Conservation (phyloP, 2,888 invertebrate species). For the Dryococelus australis region DNA sequence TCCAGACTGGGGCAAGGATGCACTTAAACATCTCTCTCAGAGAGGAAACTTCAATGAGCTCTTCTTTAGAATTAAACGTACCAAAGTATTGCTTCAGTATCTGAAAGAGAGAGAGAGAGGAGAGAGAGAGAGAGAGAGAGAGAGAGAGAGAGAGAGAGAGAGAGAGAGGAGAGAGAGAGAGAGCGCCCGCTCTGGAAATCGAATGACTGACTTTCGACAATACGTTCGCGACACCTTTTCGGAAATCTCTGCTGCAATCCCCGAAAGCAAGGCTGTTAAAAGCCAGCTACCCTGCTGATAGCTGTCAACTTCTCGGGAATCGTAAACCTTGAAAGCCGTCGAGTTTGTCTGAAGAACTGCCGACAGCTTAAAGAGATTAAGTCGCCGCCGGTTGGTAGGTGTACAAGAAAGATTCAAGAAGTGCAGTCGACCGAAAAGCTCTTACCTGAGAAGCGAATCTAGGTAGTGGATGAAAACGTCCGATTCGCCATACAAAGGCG, state of each 20-base stretch:
- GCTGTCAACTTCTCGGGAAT: neutral
- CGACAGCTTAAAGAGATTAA: neutral
- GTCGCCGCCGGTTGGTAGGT: neutral
- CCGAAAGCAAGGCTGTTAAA: neutral
- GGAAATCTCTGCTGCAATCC: neutral
- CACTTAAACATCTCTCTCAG: neutral
- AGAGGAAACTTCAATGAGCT: neutral
- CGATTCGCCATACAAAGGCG: neutral
- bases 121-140: too few relatives aligned
- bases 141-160: too few relatives aligned
- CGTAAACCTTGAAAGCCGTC: neutral
- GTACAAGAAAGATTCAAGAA: neutral
- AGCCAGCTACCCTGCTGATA: neutral
- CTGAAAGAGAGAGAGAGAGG: neutral
- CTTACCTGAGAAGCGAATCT: neutral
- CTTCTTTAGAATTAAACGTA: neutral
- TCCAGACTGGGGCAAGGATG: neutral
- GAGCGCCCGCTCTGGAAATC: neutral
- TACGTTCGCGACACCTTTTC: neutral
- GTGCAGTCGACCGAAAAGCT: neutral
- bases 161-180: too few relatives aligned
- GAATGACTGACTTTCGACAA: neutral
- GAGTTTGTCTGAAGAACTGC: neutral
- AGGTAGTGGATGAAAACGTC: too few relatives aligned
- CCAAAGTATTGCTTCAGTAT: neutral